phyloP scores from a whole-genome alignment of 2,113 vertebrate species.

The Engystomops pustulosus region DNA sequence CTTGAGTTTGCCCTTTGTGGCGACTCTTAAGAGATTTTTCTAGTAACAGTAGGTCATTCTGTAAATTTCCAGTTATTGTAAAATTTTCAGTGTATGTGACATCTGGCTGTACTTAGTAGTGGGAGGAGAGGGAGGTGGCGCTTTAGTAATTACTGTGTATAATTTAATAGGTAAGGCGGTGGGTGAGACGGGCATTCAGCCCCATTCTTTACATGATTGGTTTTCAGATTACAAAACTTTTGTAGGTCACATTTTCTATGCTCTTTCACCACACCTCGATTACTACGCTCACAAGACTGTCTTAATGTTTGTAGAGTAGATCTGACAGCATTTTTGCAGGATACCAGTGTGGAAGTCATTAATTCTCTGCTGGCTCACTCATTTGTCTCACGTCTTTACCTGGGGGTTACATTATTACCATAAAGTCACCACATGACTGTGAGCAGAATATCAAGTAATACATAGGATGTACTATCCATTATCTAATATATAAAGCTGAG shows the following conservation, averaged over 20 bases:
- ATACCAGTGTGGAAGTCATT: conserved; percentile 4
- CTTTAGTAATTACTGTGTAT: conserved; percentile 16
- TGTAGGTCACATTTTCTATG: conserved; percentile 21
- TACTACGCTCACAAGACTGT: not conserved
- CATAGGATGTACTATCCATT: not conserved
- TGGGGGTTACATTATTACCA: not conserved
- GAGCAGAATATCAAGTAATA: not conserved
- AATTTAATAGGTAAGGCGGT: conserved; percentile 27
- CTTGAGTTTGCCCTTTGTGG: conserved; percentile 14
- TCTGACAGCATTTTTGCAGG: not conserved
- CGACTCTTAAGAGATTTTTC: not conserved
- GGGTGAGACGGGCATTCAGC: not conserved
- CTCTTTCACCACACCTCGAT: conserved; percentile 8
- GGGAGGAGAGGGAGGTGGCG: conserved; percentile 34
- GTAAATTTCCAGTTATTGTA: conserved; percentile 10
- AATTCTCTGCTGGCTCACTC: not conserved
- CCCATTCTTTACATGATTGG: conserved; percentile 4
- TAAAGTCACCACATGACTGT: not conserved
- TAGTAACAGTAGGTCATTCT: not conserved
- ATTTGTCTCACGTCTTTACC: not conserved
- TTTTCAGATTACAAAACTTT: conserved; percentile 36
- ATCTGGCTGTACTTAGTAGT: conserved; percentile 25
- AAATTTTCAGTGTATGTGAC: not conserved
- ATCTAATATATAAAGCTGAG: not conserved
- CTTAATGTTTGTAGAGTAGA: not conserved